These are phyloP conservation scores for Drosophila colorata DNA, from an alignment of 2,888 invertebrate species.

Conservation along the genomic window DNA sequence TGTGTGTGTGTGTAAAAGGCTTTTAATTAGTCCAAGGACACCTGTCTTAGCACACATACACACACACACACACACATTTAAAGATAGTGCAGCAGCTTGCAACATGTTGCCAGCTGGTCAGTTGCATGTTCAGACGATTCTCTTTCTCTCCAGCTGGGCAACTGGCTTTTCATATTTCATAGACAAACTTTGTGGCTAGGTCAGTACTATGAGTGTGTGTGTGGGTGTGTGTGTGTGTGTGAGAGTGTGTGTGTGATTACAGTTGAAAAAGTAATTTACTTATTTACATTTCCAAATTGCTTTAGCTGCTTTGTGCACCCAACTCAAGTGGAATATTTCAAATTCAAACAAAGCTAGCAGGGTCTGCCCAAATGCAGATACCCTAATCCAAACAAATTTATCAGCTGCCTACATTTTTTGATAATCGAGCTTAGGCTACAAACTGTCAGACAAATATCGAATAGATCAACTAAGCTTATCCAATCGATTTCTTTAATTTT, in stretches of 20 bases:
- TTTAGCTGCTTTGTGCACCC: conserved; percentile 20
- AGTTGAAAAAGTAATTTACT: conserved; percentile 60
- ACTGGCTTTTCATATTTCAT: conserved; percentile 29
- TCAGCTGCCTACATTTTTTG: too few species aligned
- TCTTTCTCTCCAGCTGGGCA: background rate
- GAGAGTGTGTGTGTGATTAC: conserved; percentile 25
- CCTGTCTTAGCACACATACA: conserved; percentile 30
- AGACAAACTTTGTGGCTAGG: conserved; percentile 43
- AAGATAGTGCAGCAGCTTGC: conserved; percentile 35
- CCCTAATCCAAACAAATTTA: background rate
- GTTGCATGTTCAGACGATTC: conserved; percentile 9
- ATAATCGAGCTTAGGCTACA: too few species aligned
- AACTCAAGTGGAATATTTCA: conserved; percentile 6
- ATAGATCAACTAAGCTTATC: too few species aligned
- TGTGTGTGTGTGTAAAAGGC: conserved; percentile 41
- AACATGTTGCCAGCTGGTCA: conserved; percentile 42
- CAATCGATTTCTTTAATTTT: too few species aligned
- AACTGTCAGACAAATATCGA: too few species aligned
- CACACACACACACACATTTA: conserved; percentile 12
- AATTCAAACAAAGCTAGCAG: background rate
- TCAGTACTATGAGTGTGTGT: conserved; percentile 10
- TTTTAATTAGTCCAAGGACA: conserved; percentile 76
- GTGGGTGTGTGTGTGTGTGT: conserved; percentile 23
- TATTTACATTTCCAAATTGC: conserved; percentile 72
- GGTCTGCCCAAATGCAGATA: background rate